Evolutionary conservation across 2,113 vertebrate species (phyloP).

Genomic region (cattle (Bos taurus)): DNA sequence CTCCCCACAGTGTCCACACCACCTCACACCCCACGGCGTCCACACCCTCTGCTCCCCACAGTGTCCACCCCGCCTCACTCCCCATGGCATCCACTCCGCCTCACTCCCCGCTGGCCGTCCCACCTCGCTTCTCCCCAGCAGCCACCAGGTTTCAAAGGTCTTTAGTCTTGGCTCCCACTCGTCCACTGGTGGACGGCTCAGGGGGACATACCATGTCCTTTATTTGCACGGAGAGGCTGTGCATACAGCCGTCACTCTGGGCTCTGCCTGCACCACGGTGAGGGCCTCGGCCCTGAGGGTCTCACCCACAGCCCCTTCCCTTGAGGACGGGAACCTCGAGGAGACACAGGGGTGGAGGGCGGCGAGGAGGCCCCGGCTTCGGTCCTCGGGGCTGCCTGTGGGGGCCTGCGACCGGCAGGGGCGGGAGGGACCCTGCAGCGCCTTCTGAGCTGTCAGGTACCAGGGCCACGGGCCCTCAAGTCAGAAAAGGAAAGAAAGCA

Average conservation of each 20-base stretch:
- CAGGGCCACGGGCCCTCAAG: background rate
- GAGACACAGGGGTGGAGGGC: background rate
- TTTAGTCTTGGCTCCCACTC: background rate
- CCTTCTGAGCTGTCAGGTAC: background rate
- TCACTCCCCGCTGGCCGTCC: background rate
- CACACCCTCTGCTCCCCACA: accelerated
- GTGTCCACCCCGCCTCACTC: no score
- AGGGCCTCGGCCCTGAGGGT: background rate
- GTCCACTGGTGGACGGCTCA: background rate
- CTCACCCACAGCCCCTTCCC: background rate
- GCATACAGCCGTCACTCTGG: accelerated
- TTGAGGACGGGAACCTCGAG: background rate
- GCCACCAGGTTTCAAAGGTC: background rate
- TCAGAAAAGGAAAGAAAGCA: background rate
- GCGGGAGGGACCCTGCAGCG: accelerated
- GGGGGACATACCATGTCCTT: background rate
- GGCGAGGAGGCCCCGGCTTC: background rate
- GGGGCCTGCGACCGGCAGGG: background rate
- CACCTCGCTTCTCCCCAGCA: background rate
- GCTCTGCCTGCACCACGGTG: background rate
- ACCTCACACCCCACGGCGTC: no score
- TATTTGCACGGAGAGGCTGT: background rate
- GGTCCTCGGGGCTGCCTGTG: background rate
- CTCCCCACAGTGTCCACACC: no score
- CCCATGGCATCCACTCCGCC: accelerated